Evolutionary conservation across 2,113 vertebrate species (phyloP), one percentile per base, ranked within the genome.

Genomic region (Spheniscus mendiculus): DNA sequence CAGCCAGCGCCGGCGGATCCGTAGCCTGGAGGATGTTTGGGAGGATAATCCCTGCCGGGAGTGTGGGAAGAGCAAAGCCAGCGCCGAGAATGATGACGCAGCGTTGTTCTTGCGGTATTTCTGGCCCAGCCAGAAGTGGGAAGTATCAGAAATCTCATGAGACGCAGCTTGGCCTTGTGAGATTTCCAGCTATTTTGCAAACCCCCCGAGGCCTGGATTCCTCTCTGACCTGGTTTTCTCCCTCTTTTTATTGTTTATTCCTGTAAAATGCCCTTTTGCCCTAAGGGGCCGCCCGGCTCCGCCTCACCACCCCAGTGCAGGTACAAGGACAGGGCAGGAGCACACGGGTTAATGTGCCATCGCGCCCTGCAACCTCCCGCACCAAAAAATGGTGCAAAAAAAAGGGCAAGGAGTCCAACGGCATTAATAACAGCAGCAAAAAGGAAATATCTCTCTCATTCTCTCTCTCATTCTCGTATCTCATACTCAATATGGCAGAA

Each of bases 61-160:
- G 63, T 42, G 79, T 90, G 90, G 91, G 96, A 96, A 97, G 87
- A 87, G 71, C 50, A 12, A 77, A 92, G 91, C 8, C 91, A 86
- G 52, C 2, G 16, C 82, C 21, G 20, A 96, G 95, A 96, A 72
- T 96, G 97, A 97, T 97, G 97, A 97, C 32, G 47, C 96, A 95
- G 97, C 97, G 16, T 97, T 97, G 96, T 97, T 97, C 96, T 97
- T 96, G 96, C 0, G 94, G 94, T 97, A 97, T 97, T 97, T 97
- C 94, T 96, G 94, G 97, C 93, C 92, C 74, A 42, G 89, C 38
- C 94, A 95, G 95, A 97, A 97, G 95, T 96, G 92, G 97, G 97
- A 97, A 97, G 97, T 97, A 14, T 91, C 93, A 83, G 87, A 96
- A 95, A 97, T 96, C 96, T 97, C 95, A 96, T 62, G 96, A 97